Conservation (phyloP, 2,113 vertebrate genomes). For the Tursiops truncatus region DNA sequence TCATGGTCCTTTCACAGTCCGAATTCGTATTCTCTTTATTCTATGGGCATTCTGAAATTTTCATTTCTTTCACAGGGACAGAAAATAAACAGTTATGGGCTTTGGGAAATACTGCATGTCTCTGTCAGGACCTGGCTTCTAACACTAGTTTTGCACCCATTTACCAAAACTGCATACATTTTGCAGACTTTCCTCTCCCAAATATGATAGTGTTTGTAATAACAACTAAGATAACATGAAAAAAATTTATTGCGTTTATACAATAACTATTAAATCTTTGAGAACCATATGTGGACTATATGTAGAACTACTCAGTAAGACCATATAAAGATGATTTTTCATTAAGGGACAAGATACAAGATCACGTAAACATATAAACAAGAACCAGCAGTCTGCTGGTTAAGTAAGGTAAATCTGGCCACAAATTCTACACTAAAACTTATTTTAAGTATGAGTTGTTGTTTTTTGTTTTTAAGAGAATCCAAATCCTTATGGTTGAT, state of each 20-base stretch:
- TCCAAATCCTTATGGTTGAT: neutral
- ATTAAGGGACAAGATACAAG: neutral
- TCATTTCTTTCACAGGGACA: conserved; percentile 2
- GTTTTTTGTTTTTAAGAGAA: neutral
- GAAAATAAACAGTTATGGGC: neutral
- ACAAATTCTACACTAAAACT: neutral
- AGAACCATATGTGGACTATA: neutral
- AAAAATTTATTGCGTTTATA: neutral
- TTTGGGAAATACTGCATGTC: conserved; percentile 8
- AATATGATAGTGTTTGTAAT: neutral
- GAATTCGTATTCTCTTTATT: neutral
- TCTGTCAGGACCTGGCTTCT: neutral
- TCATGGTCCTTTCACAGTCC: neutral
- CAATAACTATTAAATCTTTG: neutral
- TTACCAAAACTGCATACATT: neutral
- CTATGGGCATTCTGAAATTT: neutral
- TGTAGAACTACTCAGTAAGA: neutral
- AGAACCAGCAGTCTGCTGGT: neutral
- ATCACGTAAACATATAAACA: neutral
- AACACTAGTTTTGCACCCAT: neutral
- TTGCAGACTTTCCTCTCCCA: neutral
- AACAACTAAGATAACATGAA: neutral
- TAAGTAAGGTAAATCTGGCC: neutral
- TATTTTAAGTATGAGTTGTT: neutral
- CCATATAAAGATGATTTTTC: neutral